Conservation (phyloP, 2,888 invertebrate species). For the Metopia argyrocephala region DNA sequence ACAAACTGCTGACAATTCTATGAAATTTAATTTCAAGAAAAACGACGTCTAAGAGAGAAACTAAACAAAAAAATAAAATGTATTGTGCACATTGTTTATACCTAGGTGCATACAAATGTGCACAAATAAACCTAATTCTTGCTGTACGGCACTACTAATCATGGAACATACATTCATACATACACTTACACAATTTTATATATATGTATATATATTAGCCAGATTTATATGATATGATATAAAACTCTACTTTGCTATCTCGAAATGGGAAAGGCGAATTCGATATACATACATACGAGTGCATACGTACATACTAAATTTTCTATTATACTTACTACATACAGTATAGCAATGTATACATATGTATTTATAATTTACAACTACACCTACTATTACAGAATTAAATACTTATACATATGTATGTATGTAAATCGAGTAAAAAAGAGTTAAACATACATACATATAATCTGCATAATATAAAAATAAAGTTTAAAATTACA, state of each 20-base stretch:
- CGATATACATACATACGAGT: not conserved
- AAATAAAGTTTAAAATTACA: too few species aligned
- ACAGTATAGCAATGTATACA: too few species aligned
- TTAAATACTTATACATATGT: too few species aligned
- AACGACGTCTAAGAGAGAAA: not conserved
- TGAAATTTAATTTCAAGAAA: conserved; percentile 32
- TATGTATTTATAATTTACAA: too few species aligned
- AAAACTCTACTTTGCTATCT: too few species aligned
- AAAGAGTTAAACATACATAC: too few species aligned
- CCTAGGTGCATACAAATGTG: not conserved
- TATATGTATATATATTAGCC: not conserved
- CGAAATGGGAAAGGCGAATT: not conserved
- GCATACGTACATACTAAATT: too few species aligned
- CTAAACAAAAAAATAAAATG: not conserved
- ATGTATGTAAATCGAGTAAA: too few species aligned
- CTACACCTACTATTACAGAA: too few species aligned
- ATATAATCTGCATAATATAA: too few species aligned
- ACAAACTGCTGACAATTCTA: conserved; percentile 49
- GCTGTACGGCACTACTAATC: not conserved
- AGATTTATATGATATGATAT: too few species aligned
- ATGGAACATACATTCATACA: conserved; percentile 19
- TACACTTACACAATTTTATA: not conserved
- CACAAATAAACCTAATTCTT: not conserved
- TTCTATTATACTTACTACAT: too few species aligned
- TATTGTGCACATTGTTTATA: not conserved